These are phyloP conservation scores for Orthonyx spaldingii DNA, from an alignment of 2,113 vertebrate genomes.

Conservation along the genomic window DNA sequence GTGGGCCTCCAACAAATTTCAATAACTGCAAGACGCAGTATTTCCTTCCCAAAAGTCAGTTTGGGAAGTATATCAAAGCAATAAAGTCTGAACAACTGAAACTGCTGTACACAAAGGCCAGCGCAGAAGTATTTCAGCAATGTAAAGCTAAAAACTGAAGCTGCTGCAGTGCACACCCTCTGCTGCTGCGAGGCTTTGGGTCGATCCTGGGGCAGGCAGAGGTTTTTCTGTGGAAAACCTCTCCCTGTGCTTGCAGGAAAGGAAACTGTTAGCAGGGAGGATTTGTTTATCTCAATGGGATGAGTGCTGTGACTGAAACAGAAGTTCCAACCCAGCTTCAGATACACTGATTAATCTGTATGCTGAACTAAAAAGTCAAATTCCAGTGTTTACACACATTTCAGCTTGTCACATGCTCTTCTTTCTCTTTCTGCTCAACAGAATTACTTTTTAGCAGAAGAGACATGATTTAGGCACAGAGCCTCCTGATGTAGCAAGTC, in stretches of 20 bases:
- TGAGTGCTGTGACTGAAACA: neutral
- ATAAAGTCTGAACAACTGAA: slow-evolving; percentile 8
- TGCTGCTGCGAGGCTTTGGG: neutral
- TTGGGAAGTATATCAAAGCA: slow-evolving; percentile 40
- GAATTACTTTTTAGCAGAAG: neutral
- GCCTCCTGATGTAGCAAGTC: neutral
- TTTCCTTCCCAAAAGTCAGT: slow-evolving; percentile 65
- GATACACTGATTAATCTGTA: neutral
- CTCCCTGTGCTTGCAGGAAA: neutral
- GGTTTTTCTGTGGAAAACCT: neutral
- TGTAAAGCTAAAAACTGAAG: neutral
- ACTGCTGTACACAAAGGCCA: neutral
- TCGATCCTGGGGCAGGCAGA: neutral
- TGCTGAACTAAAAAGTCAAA: neutral
- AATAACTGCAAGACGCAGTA: slow-evolving; percentile 55
- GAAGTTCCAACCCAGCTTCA: neutral
- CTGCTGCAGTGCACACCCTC: neutral
- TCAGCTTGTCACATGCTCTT: neutral
- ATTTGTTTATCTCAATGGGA: neutral
- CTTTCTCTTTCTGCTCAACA: neutral
- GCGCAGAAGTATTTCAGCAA: neutral
- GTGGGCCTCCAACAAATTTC: slow-evolving; percentile 59
- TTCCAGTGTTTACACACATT: neutral
- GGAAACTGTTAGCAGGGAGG: neutral
- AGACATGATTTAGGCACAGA: neutral